Evolutionary conservation across 2,888 invertebrate species (phyloP), one percentile per base, ranked within the genome.

Genomic region (Gari tellinella): DNA sequence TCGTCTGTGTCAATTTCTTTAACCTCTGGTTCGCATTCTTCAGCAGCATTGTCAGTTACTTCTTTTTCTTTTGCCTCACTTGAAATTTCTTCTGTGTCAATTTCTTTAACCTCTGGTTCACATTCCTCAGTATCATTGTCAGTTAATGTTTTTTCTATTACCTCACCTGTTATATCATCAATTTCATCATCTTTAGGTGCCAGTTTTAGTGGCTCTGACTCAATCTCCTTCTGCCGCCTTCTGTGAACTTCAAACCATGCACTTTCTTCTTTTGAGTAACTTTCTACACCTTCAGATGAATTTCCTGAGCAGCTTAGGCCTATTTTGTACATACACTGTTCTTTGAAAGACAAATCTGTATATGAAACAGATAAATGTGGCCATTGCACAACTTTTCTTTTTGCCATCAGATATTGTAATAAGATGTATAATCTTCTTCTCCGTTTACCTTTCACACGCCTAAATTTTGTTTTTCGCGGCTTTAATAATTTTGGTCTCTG

Each of bases 261-360:
- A 15, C 68, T 52, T 23, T 74, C 73, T 48, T 64, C 61, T 48
- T 31, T 64, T 25, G 64, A 40, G 38, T 74, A 68, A 10, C 49
- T 43, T 55, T 65, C 73, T 40, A 74, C 43, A 7, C 73, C 73
- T 46, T 61, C 56, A 26, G 53, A 55, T 14, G 60, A 60, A 49
- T 45, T 37, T 45, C 73, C 73, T 41, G 64, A 48, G 63, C 67
- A 74, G 37, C 70, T 57, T 23, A 83, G 62, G 15, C 81, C 83
- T 37, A 83, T 48, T 31, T 80, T 69, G 61, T 70, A 81, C 43
- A 83, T 60, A 61, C 73, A 74, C 31, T 80, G 73, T 53, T 81
- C 80, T 61, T 83, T 81, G 45, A 69, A 76, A 38, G 76, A 63
- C 21, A 83, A 49, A n/a, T 78, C 58, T 17, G 80, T 70, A 70